These are phyloP conservation scores for Minunthozetes semirufus DNA, from an alignment of 2,888 invertebrate genomes.

Conservation along the genomic window DNA sequence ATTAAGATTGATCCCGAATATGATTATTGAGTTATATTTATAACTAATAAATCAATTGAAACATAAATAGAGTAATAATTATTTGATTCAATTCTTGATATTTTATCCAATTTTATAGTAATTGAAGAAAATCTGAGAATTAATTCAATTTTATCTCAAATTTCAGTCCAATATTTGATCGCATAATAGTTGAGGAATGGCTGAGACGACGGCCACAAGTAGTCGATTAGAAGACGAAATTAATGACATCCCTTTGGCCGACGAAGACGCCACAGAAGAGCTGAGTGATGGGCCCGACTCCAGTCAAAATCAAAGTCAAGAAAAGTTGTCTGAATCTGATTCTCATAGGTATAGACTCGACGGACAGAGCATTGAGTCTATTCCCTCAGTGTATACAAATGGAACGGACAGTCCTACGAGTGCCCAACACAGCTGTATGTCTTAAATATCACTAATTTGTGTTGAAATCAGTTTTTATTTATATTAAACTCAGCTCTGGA, in stretches of 20 bases:
- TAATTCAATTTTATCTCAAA: neutral
- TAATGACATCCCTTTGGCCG: slow-evolving; percentile 74
- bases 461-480: neutral
- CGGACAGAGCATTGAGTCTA: slow-evolving; percentile 74
- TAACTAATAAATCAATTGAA: too few species aligned
- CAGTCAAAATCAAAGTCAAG: slow-evolving; percentile 20
- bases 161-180: neutral
- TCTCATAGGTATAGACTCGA: slow-evolving; percentile 59
- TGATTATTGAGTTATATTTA: too few species aligned
- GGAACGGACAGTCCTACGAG: slow-evolving; percentile 56
- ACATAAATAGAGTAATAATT: too few species aligned
- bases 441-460: neutral
- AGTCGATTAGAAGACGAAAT: slow-evolving; percentile 24
- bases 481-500: slow-evolving; percentile 52
- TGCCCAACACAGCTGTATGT: slow-evolving; percentile 41
- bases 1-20: too few species aligned
- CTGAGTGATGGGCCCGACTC: slow-evolving; percentile 12
- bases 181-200: neutral
- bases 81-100: too few species aligned
- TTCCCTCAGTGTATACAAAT: slow-evolving; percentile 79
- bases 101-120: neutral
- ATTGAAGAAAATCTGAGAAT: neutral
- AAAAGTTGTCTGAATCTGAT: slow-evolving; percentile 45
- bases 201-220: neutral
- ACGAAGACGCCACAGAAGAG: slow-evolving; percentile 76